These are phyloP conservation scores for Hycleus phaleratus DNA, from an alignment of 1,140 invertebrate genomes.

Conservation along the genomic window DNA sequence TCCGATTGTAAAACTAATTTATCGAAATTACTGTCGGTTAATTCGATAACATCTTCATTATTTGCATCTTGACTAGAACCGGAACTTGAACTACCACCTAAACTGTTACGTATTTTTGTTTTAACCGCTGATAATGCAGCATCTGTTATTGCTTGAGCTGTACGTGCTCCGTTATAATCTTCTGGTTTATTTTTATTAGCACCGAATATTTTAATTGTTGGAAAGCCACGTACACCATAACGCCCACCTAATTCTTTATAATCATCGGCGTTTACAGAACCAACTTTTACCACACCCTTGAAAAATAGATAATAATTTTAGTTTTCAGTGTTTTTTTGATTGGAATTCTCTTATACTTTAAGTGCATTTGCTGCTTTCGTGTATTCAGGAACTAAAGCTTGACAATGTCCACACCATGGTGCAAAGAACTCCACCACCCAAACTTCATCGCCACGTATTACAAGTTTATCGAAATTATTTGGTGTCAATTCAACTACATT, in stretches of 20 bases:
- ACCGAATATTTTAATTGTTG: constrained; percentile 94
- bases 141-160: constrained; percentile 79
- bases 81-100: constrained; percentile 49
- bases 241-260: constrained; percentile 73
- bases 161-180: constrained; percentile 81
- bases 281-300: constrained; percentile 88
- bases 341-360: constrained; percentile 52
- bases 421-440: constrained; percentile 95
- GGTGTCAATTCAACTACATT: constrained; percentile 89
- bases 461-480: constrained; percentile 81
- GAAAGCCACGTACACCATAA: constrained; percentile 86
- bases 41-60: constrained; percentile 7
- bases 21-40: constrained; percentile 55
- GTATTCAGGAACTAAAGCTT: constrained; percentile 77
- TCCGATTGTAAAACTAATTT: constrained; percentile 82
- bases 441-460: constrained; percentile 75
- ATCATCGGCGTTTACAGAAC: constrained; percentile 86
- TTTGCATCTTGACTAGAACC: constrained; percentile 11
- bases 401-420: constrained; percentile 88
- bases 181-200: constrained; percentile 77
- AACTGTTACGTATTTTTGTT: constrained; percentile 58
- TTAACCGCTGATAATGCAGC: constrained; percentile 64
- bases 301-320: constrained; percentile 21
- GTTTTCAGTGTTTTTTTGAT: neutral
- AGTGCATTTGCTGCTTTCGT: constrained; percentile 79